phyloP scores from a whole-genome alignment of 2,797 vertebrate species.

The Syndactyla subalaris region DNA sequence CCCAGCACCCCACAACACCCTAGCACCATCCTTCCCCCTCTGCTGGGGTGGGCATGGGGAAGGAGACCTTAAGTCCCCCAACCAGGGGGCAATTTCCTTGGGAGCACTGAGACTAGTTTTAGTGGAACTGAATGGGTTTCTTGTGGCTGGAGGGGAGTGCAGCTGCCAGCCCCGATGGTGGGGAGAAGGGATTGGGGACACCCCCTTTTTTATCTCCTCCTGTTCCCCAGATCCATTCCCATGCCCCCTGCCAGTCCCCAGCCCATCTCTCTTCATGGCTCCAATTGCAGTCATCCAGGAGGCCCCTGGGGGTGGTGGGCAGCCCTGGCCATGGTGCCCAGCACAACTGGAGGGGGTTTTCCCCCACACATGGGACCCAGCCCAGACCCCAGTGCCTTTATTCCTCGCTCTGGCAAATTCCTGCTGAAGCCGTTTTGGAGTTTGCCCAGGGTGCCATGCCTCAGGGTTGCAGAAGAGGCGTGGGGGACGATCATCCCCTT shows the following conservation, averaged over 20 bases:
- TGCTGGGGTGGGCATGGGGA: background rate
- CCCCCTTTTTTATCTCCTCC: background rate
- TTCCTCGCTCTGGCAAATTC: background rate
- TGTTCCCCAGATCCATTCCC: background rate
- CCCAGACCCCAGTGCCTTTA: background rate
- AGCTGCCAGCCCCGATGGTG: background rate
- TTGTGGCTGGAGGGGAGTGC: accelerated
- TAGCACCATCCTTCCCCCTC: too few species aligned
- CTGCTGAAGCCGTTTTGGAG: accelerated
- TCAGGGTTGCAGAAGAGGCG: background rate
- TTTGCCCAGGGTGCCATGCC: accelerated
- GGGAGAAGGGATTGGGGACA: background rate
- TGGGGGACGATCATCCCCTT: background rate
- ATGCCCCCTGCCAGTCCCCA: accelerated
- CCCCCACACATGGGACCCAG: background rate
- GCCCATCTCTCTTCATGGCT: accelerated
- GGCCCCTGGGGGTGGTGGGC: background rate
- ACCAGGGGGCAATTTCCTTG: background rate
- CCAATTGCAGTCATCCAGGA: accelerated
- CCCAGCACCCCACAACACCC: accelerated
- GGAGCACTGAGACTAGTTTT: background rate
- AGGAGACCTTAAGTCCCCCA: background rate
- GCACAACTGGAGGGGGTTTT: background rate
- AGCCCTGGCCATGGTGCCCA: accelerated
- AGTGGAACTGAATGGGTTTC: background rate